Percentiles rank a stretch among this genome's conserved stretches.
Conservation (phyloP, 2,113 vertebrate species). For the Dryoscopus gambensis region DNA sequence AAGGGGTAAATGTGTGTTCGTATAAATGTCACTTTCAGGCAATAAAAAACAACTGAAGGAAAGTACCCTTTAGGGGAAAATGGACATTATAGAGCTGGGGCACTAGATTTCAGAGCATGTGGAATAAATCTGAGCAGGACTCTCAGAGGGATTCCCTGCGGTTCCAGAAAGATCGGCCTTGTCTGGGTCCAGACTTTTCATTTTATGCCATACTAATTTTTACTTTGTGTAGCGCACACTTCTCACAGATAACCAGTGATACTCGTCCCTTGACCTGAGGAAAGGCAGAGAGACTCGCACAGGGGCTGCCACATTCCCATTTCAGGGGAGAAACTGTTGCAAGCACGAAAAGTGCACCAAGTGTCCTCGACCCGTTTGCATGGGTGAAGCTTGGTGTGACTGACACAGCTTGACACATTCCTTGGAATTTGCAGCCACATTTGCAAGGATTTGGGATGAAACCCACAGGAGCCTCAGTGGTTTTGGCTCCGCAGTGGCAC, state of each 20-base stretch:
- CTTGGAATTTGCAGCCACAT: neutral
- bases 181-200: neutral
- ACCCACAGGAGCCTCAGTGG: neutral
- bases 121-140: neutral
- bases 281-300: neutral
- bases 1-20: neutral
- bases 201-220: neutral
- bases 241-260: neutral
- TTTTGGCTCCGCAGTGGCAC: neutral
- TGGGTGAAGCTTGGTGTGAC: neutral
- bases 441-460: neutral
- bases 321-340: neutral
- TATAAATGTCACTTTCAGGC: neutral
- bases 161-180: neutral
- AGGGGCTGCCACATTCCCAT: neutral
- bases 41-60: neutral
- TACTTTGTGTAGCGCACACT: neutral
- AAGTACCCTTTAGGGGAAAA: neutral
- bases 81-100: neutral
- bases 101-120: neutral
- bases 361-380: rapidly evolving
- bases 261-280: neutral
- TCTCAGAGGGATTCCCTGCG: neutral
- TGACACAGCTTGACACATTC: neutral
- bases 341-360: neutral